Base-by-base conservation (phyloP, 2,113 vertebrate genomes). In the Sinocyclocheilus anophthalmus region DNA sequence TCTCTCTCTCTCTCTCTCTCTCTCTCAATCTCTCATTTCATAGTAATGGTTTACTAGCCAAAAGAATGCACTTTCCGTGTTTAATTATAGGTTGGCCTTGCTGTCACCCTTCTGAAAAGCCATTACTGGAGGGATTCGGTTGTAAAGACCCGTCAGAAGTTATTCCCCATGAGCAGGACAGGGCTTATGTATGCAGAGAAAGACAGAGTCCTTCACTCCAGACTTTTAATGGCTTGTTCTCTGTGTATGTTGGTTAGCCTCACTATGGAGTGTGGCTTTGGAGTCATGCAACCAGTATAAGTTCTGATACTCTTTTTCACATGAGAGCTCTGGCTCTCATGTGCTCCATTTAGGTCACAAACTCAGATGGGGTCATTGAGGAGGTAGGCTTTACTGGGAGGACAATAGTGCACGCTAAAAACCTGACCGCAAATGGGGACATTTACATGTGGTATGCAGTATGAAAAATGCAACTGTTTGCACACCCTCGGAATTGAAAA, bases 41-140 rank as follows among this genome's bases (percentile, higher is more conserved):
- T 93, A 92, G 88, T 92, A 94, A 90, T 93, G 93, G 92, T 93
- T 94, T 94, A 94, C 94, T 93, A 91, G 89, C 87, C 90, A 88
- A 83, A 92, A 89, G 91, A 93, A 94, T 94, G 92, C 91, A 91
- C 86, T 92, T 85, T 91, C 88, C 76, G 57, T 91, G 91, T 91
- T 92, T 94, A 94, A 94, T 94, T 93, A 94, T 88, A 94, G 92
- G 92, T 90, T 92, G 90, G 82, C 90, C 84, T 89, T 88, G 50
- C 76, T 91, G 93, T 93, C 93, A 93, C 90, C 88, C 85, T 89
- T 90, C 45, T 69, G 11, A 87, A 90, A 92, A 85, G 88, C 89
- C 89, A 88, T 86, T 90, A 88, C 92, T 89, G 88, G 65, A 80
- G 86, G 90, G 89, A 92, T 87, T 90, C 16, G 57, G 84, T 83